Percentiles rank a stretch among this genome's conserved stretches.
These are phyloP conservation scores for Enteromius trimaculatus DNA, from an alignment of 2,797 vertebrate species.

Conservation along the genomic window DNA sequence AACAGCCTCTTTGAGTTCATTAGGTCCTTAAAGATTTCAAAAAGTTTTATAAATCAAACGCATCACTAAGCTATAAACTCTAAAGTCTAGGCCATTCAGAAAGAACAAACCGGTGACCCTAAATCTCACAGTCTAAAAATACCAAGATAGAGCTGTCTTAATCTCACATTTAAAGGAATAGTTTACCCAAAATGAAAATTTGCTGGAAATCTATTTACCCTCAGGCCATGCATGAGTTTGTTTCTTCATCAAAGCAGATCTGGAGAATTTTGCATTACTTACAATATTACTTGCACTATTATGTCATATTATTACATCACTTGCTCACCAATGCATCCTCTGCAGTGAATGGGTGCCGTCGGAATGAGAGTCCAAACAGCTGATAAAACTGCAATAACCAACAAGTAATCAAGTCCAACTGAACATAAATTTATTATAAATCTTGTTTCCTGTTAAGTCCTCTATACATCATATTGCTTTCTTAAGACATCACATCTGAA, in stretches of 20 bases:
- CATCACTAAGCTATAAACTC: neutral
- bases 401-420: neutral
- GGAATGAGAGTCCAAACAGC: neutral
- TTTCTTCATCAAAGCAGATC: neutral
- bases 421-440: neutral
- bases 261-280: neutral
- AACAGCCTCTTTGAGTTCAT: slow-evolving; percentile 7
- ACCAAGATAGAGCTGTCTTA: neutral
- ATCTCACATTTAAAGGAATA: slow-evolving; percentile 7
- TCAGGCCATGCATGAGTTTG: neutral
- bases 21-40: slow-evolving; percentile 2
- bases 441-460: neutral
- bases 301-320: neutral
- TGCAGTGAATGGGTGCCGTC: neutral
- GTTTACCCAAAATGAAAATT: neutral
- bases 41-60: slow-evolving; percentile 14
- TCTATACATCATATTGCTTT: neutral
- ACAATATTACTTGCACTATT: too few relatives aligned
- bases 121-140: slow-evolving; percentile 40
- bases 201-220: neutral
- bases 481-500: neutral
- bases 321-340: neutral
- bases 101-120: neutral
- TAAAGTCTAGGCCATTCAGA: slow-evolving; percentile 1
- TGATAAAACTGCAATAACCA: neutral